These are phyloP conservation scores for Hypotaenidia okinawae DNA, from an alignment of 2,797 vertebrate species.

Conservation along the genomic window DNA sequence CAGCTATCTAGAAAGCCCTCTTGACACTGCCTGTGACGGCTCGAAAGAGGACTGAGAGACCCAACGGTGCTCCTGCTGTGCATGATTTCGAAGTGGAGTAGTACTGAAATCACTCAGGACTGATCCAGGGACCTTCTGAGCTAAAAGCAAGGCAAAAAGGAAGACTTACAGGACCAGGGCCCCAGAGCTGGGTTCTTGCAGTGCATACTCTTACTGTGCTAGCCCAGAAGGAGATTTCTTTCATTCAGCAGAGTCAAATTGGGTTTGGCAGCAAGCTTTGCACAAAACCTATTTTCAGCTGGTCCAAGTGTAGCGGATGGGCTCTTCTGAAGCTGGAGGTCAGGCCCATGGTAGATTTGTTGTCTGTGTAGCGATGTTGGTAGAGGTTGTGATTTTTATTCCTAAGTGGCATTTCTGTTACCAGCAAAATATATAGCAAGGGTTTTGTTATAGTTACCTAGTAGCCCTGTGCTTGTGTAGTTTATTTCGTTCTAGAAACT, in stretches of 20 bases:
- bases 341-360: background rate
- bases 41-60: background rate
- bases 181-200: background rate
- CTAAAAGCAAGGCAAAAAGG: background rate
- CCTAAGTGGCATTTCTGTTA: background rate
- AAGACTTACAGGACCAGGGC: background rate
- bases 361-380: background rate
- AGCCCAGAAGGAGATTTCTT: background rate
- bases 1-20: background rate
- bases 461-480: background rate
- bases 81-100: background rate
- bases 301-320: rapidly evolving
- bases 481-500: background rate
- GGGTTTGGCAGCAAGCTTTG: background rate
- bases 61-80: background rate
- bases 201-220: background rate
- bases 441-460: background rate
- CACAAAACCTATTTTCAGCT: background rate
- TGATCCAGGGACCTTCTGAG: background rate
- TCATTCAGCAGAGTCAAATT: background rate
- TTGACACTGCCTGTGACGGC: background rate
- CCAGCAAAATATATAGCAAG: background rate
- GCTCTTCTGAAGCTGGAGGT: slow-evolving; percentile 3
- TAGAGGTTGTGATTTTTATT: background rate
- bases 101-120: background rate